Evolutionary conservation across 2,113 vertebrate species (phyloP).

Genomic region (Taurulus bubalis): DNA sequence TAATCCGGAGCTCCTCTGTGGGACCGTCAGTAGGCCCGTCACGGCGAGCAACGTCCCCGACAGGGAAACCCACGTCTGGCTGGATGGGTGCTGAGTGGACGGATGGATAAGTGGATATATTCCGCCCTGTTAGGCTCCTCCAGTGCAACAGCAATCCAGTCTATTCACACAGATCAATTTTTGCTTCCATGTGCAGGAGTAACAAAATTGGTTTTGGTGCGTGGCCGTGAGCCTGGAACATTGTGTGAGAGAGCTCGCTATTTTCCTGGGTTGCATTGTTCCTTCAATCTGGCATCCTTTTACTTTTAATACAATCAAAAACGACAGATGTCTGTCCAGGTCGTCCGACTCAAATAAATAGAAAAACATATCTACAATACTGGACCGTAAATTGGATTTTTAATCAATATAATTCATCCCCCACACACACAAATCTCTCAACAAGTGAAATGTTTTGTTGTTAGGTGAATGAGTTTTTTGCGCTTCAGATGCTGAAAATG

Average conservation of each 20-base stretch:
- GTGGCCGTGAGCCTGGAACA: conserved; percentile 30
- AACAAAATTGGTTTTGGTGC: conserved; percentile 46
- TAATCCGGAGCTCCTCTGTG: conserved; percentile 41
- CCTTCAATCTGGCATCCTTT: conserved; percentile 31
- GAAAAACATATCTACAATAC: conserved; percentile 12
- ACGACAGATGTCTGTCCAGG: conserved; percentile 20
- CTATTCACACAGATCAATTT: conserved; percentile 63
- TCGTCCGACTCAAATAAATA: conserved; percentile 28
- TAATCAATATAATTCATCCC: conserved; percentile 21
- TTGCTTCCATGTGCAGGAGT: conserved; percentile 39
- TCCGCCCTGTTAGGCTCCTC: conserved; percentile 14
- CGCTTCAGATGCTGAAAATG: not conserved
- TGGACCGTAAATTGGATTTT: conserved; percentile 37
- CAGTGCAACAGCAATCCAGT: conserved; percentile 48
- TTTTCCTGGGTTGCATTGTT: conserved; percentile 42
- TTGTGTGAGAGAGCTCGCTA: conserved; percentile 32
- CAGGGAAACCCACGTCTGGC: conserved; percentile 42
- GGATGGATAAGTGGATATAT: conserved; percentile 57
- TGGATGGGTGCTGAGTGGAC: conserved; percentile 29
- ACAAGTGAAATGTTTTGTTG: not conserved
- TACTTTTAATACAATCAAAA: conserved; percentile 33
- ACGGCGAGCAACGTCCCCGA: conserved; percentile 55
- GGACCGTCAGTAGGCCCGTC: conserved; percentile 63
- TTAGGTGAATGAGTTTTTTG: not conserved
- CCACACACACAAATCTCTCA: not conserved